Percentiles rank a stretch among this genome's conserved stretches.
These are phyloP conservation scores for Podiceps cristatus DNA, from an alignment of 2,113 vertebrate species.

Conservation along the genomic window DNA sequence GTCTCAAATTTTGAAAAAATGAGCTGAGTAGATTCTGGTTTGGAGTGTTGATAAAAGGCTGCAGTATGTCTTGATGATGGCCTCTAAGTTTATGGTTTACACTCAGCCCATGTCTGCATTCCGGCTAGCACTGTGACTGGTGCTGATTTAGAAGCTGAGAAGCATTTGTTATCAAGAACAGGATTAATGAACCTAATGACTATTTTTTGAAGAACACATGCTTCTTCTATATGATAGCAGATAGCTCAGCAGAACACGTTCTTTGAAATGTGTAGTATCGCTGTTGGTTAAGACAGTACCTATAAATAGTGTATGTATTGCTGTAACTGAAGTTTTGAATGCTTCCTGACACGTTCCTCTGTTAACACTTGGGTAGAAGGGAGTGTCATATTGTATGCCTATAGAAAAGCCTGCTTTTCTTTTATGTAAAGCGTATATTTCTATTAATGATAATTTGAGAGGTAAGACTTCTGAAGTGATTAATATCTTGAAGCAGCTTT, in stretches of 20 bases:
- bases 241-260: not conserved
- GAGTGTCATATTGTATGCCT: not conserved
- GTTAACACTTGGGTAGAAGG: not conserved
- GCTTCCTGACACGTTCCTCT: not conserved
- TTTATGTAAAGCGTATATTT: not conserved
- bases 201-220: not conserved
- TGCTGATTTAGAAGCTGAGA: not conserved
- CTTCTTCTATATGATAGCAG: not conserved
- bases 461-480: not conserved
- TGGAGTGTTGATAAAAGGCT: not conserved
- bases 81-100: not conserved
- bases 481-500: not conserved
- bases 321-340: not conserved
- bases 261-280: not conserved
- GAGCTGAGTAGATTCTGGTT: not conserved
- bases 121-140: not conserved
- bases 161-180: not conserved
- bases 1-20: not conserved
- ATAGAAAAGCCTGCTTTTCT: not conserved
- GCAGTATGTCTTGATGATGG: not conserved
- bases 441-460: not conserved
- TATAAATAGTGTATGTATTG: not conserved
- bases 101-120: not conserved
- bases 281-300: not conserved
- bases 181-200: not conserved